Evolutionary conservation across 1,140 invertebrate genomes (phyloP), one percentile per base, ranked within the genome.

Genomic region (Mactra quadrangularis): DNA sequence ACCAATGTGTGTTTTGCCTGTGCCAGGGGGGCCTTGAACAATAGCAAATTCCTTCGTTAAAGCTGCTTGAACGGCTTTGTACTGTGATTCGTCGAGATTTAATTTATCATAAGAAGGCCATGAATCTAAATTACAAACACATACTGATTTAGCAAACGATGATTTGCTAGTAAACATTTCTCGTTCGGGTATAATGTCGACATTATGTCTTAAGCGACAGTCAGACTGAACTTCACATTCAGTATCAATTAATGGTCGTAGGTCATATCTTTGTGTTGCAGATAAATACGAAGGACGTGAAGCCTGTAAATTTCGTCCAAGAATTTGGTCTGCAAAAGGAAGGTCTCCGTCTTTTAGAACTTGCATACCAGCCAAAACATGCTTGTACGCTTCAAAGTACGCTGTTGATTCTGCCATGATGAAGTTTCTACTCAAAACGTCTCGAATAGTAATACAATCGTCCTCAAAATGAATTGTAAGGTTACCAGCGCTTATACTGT

Each of bases 11-110:
- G 92, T 89, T 86, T 92, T 91, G 33, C 93, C 92, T 33, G 91
- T 93, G 9, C 91, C 93, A 29, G 89, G 92, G 15, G 90, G 94
- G 22, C 89, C 95, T 94, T 97, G 97, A 84, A 97, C 97, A 1
- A 97, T 92, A 1, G 94, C 91, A 35, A 95, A 71, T 83, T 94
- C 92, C 60, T 91, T 92, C 19, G 90, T 92, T 2, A 95, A 86
- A 22, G 93, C 93, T 27, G 86, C 85, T 64, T 90, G 84, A 25
- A 94, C 84, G 1, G 94, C 94, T 59, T 88, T 71, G 59, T 83
- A 87, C 85, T 95, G 94, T 22, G 92, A 91, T 19, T 90, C 87
- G 87, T 95, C 92, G 9, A 94, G 60, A 82, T 86, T 82, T 2
- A 91, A 68, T 25, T 84, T 41, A 13, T 87, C 74, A 19, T 70